phyloP scores from a whole-genome alignment of 2,797 vertebrate species.

The Halcyon chelicuti region DNA sequence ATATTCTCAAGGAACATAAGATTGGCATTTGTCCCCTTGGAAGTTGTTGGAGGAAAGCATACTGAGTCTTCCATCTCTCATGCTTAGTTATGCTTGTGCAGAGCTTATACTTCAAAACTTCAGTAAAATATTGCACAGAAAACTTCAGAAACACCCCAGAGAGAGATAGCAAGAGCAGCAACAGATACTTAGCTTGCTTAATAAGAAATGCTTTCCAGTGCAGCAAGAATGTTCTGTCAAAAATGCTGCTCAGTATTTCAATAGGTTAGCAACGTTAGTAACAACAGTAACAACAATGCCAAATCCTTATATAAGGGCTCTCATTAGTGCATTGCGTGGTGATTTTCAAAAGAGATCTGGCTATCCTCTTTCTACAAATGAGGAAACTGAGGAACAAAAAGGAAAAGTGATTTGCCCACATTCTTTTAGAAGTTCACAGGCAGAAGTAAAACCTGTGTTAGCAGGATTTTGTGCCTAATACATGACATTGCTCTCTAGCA shows the following conservation, averaged over 20 bases:
- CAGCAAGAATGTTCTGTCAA: neutral
- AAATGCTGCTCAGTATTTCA: neutral
- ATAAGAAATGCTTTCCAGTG: neutral
- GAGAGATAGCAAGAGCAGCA: neutral
- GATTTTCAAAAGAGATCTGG: neutral
- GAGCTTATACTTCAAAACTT: neutral
- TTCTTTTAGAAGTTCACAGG: neutral
- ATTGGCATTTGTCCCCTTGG: neutral
- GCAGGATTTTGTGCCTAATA: neutral
- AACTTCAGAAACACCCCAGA: neutral
- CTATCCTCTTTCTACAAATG: neutral
- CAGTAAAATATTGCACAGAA: neutral
- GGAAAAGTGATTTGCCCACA: neutral
- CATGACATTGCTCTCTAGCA: neutral
- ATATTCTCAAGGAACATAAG: neutral
- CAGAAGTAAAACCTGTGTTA: neutral
- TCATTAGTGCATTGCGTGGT: neutral
- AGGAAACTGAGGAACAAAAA: neutral
- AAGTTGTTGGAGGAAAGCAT: neutral
- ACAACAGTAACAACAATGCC: neutral
- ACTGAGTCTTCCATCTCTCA: neutral
- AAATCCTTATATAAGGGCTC: neutral
- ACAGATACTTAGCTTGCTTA: neutral
- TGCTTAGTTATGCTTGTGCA: neutral
- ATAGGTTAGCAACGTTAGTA: neutral